phyloP scores from a whole-genome alignment of 2,797 vertebrate genomes.

The Acrossocheilus wenchowensis region DNA sequence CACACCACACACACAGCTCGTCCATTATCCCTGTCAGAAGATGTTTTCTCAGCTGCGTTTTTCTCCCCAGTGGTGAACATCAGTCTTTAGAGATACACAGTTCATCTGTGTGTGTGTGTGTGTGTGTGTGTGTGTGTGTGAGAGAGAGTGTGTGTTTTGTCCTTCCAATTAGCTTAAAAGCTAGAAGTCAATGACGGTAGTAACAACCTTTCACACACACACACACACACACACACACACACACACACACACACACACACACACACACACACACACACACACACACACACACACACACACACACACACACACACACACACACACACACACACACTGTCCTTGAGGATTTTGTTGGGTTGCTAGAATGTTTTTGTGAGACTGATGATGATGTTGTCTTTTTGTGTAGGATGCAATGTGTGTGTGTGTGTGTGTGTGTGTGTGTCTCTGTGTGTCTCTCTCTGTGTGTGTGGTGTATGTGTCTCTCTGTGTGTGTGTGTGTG shows the following conservation, averaged over 20 bases:
- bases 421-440: neutral
- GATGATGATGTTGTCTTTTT: neutral
- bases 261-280: neutral
- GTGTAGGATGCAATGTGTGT: neutral
- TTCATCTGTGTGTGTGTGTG: neutral
- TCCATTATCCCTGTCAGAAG: constrained; percentile 41
- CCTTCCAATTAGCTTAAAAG: constrained; percentile 49
- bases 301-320: neutral
- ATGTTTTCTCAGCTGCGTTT: constrained; percentile 25
- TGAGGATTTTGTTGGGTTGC: neutral
- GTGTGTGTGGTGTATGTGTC: neutral
- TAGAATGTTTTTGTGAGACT: neutral
- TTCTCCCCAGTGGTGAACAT: neutral
- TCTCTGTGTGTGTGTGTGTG: neutral
- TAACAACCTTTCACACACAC: constrained; percentile 18
- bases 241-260: neutral
- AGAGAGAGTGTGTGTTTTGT: constrained; percentile 21
- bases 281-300: neutral
- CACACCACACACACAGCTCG: neutral
- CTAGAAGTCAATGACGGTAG: constrained; percentile 30
- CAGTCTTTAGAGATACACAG: constrained; percentile 18
- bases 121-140: neutral
- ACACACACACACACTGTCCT: constrained; percentile 9
- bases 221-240: neutral
- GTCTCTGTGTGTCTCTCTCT: neutral